Base-by-base conservation (phyloP, 2,113 vertebrate genomes). In the Irena cyanogastra region DNA sequence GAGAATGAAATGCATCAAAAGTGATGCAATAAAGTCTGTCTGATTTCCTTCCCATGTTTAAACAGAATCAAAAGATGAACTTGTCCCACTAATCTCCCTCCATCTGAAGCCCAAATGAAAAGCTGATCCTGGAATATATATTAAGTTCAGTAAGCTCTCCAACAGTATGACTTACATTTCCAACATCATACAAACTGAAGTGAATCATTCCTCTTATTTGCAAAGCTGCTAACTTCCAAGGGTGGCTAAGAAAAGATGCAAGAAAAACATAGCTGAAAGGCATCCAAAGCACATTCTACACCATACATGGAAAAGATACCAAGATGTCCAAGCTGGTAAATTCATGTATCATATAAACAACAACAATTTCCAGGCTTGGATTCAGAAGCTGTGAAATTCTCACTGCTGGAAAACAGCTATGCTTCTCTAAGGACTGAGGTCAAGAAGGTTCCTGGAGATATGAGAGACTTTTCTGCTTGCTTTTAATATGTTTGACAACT, bases 141-240 rank as follows among this genome's bases (percentile, higher is more conserved):
- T 27, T 71, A 31, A 90, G 80, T 89, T 88, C 82, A 85, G 22
- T 56, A 83, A 95, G 37, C 70, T 91, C 78, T 71, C 16, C 35
- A 71, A 56, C 52, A 85, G 77, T 37, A 26, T 77, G 66, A 69
- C 39, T 89, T 91, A 68, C 2, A 53, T 91, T 89, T 90, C 88
- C 65, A 75, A 37, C 21, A 56, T 75, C 6, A 1, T 24, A 93
- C 49, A 79, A 93, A 79, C 33, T 35, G 33, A 60, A 91, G 66
- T 88, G 85, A 94, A 83, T 94, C 75, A 80, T 60, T 90, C 50
- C 54, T 33, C 57, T 65, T 90, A 57, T 92, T 90, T 88, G 66
- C 63, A 88, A 94, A 96, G 92, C 82, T 90, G 53, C 44, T 91
- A 87, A 91, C 44, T 82, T 82, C 54, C 61, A 64, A 80, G 63